These are phyloP conservation scores for Tetrapedia diversipes DNA, from an alignment of 2,888 invertebrate genomes.

Conservation along the genomic window DNA sequence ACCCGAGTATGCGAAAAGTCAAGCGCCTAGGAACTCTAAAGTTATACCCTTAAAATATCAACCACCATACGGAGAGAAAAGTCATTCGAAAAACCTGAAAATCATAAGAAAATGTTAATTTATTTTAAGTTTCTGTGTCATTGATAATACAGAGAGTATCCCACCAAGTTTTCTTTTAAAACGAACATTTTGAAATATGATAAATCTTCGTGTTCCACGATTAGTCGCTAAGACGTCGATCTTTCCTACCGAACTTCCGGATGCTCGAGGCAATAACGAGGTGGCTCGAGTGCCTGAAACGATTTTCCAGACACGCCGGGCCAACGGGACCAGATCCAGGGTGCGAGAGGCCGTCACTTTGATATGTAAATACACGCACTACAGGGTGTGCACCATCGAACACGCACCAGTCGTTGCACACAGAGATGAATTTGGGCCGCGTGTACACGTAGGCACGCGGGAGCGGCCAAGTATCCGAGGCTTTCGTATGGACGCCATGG, in stretches of 20 bases:
- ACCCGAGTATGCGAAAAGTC: constrained; percentile 7
- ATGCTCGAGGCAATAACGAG: constrained; percentile 22
- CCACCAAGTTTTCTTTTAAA: too few relatives aligned
- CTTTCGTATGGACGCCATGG: constrained; percentile 61
- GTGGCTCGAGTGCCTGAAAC: constrained; percentile 29
- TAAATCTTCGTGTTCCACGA: too few relatives aligned
- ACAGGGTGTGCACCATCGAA: constrained; percentile 69
- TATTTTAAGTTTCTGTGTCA: too few relatives aligned
- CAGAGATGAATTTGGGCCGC: constrained; percentile 26
- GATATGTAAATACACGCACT: constrained; percentile 82
- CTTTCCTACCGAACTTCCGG: not conserved
- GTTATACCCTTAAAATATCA: not conserved
- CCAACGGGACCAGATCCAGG: constrained; percentile 10
- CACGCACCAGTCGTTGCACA: constrained; percentile 54
- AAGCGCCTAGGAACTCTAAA: constrained; percentile 2
- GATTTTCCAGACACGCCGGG: constrained; percentile 33
- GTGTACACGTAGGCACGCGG: constrained; percentile 24
- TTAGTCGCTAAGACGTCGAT: not conserved
- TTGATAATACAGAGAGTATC: too few relatives aligned
- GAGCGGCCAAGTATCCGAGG: constrained; percentile 49
- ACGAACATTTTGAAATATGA: too few relatives aligned
- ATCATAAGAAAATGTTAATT: too few relatives aligned
- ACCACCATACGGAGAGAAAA: too few relatives aligned
- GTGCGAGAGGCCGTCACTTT: constrained; percentile 76
- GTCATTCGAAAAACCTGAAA: too few relatives aligned